Evolutionary conservation across 2,888 invertebrate species (phyloP), one percentile per base, ranked within the genome.

Genomic region (Drosophila crucigera): DNA sequence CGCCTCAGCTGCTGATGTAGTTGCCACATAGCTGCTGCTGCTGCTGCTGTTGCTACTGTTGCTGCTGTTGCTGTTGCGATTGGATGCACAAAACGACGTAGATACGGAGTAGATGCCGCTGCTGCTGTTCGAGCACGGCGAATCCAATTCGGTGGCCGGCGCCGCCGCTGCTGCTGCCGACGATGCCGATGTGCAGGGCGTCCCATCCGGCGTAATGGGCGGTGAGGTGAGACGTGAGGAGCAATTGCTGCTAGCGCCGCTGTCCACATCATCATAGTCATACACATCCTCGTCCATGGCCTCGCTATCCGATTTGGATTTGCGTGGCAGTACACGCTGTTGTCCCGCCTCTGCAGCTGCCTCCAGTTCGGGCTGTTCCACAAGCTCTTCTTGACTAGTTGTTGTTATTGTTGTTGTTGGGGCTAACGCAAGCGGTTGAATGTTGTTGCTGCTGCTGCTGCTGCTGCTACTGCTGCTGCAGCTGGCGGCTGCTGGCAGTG

Each of bases 161-260:
- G 76, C 70, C 0, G 81, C 54, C n/a, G 80, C 73, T 22, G 58
- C 65, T 0, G 78, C 60, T 4, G 81, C 72, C 1, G 79, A 73
- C 1, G 89, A 72, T 14, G 83, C 64, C 30, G 87, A 86, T 25
- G 87, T 88, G 77, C 90, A 76, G n/a, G 88, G 87, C 37, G 87
- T 78, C 72, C 91, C 91, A 55, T 91, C 91, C 6, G 91, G 92
- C 22, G 92, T 91, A 30, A 91, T 80, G 31, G 92, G 92, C n/a
- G 92, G 91, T 62, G 92, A 92, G 63, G 92, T 92, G 39, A 92
- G 73, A 2, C 92, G 91, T 28, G 92, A 91, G 1, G 91, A 92
- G 79, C 91, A 92, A 65, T 81, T 89, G 69, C 92, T 92, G 64
- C 87, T 76, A 22, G 88, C 82, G 39, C 89, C 87, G 68, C 89